Percentiles rank a stretch among this genome's conserved stretches.
These are phyloP conservation scores for Sceloporus undulatus DNA, from an alignment of 2,113 vertebrate genomes.

Conservation along the genomic window DNA sequence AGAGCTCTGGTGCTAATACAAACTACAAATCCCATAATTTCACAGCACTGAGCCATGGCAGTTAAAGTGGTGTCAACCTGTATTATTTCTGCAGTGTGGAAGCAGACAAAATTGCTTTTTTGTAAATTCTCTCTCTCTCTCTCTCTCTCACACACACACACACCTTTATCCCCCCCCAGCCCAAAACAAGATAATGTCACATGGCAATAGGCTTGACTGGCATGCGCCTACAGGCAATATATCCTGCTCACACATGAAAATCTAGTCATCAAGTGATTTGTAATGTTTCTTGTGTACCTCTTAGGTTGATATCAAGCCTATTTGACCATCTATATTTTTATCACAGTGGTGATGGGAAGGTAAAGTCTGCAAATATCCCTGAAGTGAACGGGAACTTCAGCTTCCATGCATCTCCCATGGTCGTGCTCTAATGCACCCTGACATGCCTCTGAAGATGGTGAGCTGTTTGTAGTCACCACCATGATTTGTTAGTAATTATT, in stretches of 20 bases:
- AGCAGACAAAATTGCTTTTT: too few relatives aligned
- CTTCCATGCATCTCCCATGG: slow-evolving; percentile 70
- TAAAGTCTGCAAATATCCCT: slow-evolving; percentile 62
- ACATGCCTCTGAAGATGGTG: slow-evolving; percentile 96
- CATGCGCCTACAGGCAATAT: neutral
- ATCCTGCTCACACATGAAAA: neutral
- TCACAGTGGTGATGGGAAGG: slow-evolving; percentile 41
- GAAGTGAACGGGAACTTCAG: slow-evolving; percentile 59
- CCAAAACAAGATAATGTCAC: neutral
- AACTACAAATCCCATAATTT: too few relatives aligned
- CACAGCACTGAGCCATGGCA: too few relatives aligned
- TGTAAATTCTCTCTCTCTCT: too few relatives aligned
- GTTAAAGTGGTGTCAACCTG: too few relatives aligned
- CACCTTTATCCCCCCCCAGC: neutral
- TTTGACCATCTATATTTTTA: slow-evolving; percentile 38
- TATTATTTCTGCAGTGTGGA: too few relatives aligned
- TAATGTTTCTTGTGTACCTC: neutral
- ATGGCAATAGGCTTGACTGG: neutral
- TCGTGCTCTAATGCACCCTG: slow-evolving; percentile 96
- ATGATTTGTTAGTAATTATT: slow-evolving; percentile 99
- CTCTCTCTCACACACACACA: neutral
- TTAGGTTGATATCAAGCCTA: neutral
- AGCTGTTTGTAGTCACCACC: slow-evolving; percentile 99
- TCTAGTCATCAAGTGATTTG: neutral
- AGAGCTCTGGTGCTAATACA: too few relatives aligned